Conservation (phyloP, 2,888 invertebrate species). For the Macrosoma leucophasiata region DNA sequence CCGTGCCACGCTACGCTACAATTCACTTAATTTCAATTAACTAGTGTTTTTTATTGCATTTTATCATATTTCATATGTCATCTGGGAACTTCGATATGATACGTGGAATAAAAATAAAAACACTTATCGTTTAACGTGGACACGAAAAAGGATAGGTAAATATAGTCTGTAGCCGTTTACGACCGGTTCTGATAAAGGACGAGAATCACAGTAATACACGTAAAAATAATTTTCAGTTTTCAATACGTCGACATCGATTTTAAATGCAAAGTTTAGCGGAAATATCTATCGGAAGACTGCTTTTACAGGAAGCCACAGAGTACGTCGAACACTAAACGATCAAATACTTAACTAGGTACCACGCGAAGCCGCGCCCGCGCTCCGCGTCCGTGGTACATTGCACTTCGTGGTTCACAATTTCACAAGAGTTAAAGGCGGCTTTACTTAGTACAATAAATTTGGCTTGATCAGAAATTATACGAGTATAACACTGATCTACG, state of each 20-base stretch:
- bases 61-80: slow-evolving; percentile 41
- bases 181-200: slow-evolving; percentile 20
- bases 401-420: slow-evolving; percentile 58
- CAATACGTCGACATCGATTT: slow-evolving; percentile 52
- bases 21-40: slow-evolving; percentile 35
- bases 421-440: slow-evolving; percentile 68
- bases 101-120: slow-evolving; percentile 44
- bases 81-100: slow-evolving; percentile 47
- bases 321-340: slow-evolving; percentile 62
- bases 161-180: slow-evolving; percentile 20
- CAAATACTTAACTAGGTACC: slow-evolving; percentile 67
- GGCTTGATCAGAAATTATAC: slow-evolving; percentile 63
- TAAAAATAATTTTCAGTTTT: slow-evolving; percentile 23
- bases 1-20: slow-evolving; percentile 49
- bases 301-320: slow-evolving; percentile 72
- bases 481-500: slow-evolving; percentile 56
- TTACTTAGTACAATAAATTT: slow-evolving; percentile 70
- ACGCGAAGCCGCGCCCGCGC: too few relatives aligned
- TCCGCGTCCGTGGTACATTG: too few relatives aligned
- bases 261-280: slow-evolving; percentile 68
- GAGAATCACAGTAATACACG: slow-evolving; percentile 26
- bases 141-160: slow-evolving; percentile 27
- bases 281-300: slow-evolving; percentile 74
- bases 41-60: slow-evolving; percentile 31
- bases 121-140: slow-evolving; percentile 22